These are phyloP conservation scores for Tachysurus vachellii DNA, from an alignment of 2,113 vertebrate genomes.

Conservation along the genomic window DNA sequence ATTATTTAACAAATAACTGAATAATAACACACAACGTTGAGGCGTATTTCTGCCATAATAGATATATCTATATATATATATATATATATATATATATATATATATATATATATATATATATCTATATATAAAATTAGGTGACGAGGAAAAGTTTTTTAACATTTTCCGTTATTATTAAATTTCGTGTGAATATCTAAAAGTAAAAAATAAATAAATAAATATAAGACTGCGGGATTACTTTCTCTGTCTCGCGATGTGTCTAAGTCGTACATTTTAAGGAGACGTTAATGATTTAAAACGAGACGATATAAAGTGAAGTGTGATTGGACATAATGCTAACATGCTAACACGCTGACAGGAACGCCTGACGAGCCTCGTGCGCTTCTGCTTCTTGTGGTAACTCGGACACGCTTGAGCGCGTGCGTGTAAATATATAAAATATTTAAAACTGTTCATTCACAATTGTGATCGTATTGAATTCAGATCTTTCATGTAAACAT, in stretches of 20 bases:
- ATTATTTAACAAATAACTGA: background rate
- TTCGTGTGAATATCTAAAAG: background rate
- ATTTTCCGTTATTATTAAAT: background rate
- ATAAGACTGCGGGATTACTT: background rate
- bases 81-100: too few species aligned
- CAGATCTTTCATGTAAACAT: background rate
- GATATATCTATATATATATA: too few species aligned
- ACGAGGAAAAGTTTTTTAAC: background rate
- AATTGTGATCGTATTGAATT: background rate
- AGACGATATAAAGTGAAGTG: background rate
- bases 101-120: too few species aligned
- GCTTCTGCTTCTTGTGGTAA: background rate
- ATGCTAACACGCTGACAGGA: background rate
- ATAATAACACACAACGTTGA: background rate
- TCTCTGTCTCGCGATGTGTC: background rate
- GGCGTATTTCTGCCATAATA: background rate
- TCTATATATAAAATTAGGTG: background rate
- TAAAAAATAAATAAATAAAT: background rate
- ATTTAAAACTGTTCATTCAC: background rate
- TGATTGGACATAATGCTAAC: background rate
- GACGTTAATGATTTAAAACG: background rate
- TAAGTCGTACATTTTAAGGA: background rate
- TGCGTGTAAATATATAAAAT: background rate
- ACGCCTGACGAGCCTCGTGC: background rate
- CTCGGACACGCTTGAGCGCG: background rate